phyloP scores from a whole-genome alignment of 1,140 invertebrate species.

The Lerema accius region DNA sequence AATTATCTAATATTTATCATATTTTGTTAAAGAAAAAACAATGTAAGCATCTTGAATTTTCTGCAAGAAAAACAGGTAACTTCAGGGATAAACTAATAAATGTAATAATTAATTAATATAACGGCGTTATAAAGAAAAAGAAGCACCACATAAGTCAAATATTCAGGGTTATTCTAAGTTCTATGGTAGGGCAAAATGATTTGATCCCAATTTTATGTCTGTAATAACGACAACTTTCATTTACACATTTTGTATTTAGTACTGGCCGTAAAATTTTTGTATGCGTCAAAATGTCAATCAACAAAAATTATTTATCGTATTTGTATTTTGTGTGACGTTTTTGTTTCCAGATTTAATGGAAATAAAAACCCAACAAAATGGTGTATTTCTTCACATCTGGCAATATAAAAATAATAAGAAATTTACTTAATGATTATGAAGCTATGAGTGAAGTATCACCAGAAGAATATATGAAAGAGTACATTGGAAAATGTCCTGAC shows the following conservation, averaged over 20 bases:
- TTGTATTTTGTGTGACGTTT: slow-evolving; percentile 50
- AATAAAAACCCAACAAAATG: slow-evolving; percentile 51
- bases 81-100: too few species aligned
- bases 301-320: slow-evolving; percentile 54
- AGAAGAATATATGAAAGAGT: slow-evolving; percentile 68
- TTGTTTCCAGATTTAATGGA: slow-evolving; percentile 39
- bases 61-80: too few species aligned
- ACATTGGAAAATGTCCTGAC: slow-evolving; percentile 63
- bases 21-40: too few species aligned
- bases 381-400: slow-evolving; percentile 69
- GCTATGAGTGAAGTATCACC: slow-evolving; percentile 51
- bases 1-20: too few species aligned
- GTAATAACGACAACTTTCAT: slow-evolving; percentile 11
- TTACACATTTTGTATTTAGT: too few species aligned
- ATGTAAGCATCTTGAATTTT: too few species aligned
- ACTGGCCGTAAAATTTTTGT: slow-evolving; percentile 8
- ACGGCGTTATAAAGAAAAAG: too few species aligned
- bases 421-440: slow-evolving; percentile 58
- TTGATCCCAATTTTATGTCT: neutral
- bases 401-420: slow-evolving; percentile 66
- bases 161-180: too few species aligned
- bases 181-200: too few species aligned
- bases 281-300: slow-evolving; percentile 37
- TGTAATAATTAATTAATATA: too few species aligned
- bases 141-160: too few species aligned